Base-by-base conservation (phyloP, 1,140 invertebrate genomes). In the Antheraea mylitta region DNA sequence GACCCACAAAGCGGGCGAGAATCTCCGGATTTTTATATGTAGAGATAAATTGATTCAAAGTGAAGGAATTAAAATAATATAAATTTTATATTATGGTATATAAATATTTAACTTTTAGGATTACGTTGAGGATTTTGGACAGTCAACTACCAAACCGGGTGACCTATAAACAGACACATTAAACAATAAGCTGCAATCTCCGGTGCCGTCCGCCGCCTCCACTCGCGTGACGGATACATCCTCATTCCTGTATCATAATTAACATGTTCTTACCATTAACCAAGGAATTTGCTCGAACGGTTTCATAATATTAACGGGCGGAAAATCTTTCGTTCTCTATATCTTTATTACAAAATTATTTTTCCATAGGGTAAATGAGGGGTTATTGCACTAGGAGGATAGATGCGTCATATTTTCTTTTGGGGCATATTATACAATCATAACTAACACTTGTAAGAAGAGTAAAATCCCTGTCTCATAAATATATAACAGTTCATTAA, bases 111-210 rank as follows among this genome's bases (percentile, higher is more conserved):
- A 53, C 45, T 53, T 9, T 53, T 53, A 13, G 13, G 9, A 16
- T 16, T 16, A 53, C 45, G 16, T 53, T 53, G 45, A 53, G 6
- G 9, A 53, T 13, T 13, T 53, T 6, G 11, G 2, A 16, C 45
- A 18, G 11, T 42, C 22, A 37, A 48, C 37, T 65, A 42, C 68
- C 65, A 70, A 73, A 68, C 38, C 42, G 59, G 38, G 58, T 75
- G 74, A 75, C 74, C 74, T 45, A 75, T 18, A 70, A 72, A 64
- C 67, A 36, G 53, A 45, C 58, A 30, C 36, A 71, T 73, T 73
- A 73, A 64, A 68, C 69, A 72, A 75, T 76, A 64, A 76, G 63
- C 64, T 18, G 16, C n/a, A 59, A 66, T 70, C 62, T 72, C 71
- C 69, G 74, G 67, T 48, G 36, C 22, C 64, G 53, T 45, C 48